These are phyloP conservation scores for Pristis pectinata DNA, from an alignment of 2,797 vertebrate species.

Conservation along the genomic window DNA sequence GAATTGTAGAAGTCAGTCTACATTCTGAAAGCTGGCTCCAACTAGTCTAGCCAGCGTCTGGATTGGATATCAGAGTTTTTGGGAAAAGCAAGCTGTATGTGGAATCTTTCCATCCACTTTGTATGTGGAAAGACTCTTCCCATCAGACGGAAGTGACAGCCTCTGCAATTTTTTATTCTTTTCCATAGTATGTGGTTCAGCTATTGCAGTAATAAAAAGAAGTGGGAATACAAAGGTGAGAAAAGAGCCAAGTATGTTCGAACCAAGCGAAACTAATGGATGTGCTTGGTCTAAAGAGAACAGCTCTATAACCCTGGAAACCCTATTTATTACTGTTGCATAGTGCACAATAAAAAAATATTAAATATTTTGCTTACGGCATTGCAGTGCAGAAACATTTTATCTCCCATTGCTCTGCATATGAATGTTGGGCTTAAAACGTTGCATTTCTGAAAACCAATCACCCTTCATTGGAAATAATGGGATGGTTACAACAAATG, in stretches of 20 bases:
- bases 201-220: conserved; percentile 61
- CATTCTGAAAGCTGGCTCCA: conserved; percentile 54
- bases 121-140: conserved; percentile 57
- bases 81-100: conserved; percentile 46
- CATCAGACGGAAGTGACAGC: conserved; percentile 44
- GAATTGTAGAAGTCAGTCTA: conserved; percentile 52
- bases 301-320: conserved; percentile 56
- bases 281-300: conserved; percentile 51
- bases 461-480: conserved; percentile 77
- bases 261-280: conserved; percentile 58
- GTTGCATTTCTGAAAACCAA: conserved; percentile 75
- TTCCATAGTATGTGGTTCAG: conserved; percentile 63
- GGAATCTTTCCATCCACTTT: conserved; percentile 51
- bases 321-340: conserved; percentile 61
- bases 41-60: conserved; percentile 55
- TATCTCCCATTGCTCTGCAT: conserved; percentile 63
- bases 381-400: conserved; percentile 60
- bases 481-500: conserved; percentile 73
- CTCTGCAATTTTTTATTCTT: conserved; percentile 48
- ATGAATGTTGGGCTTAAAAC: conserved; percentile 75
- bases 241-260: conserved; percentile 52
- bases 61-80: conserved; percentile 47
- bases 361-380: conserved; percentile 57
- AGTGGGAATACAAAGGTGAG: conserved; percentile 57
- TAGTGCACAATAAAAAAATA: conserved; percentile 53